Evolutionary conservation across 2,797 vertebrate species (phyloP).

Genomic region (Natrix natrix): DNA sequence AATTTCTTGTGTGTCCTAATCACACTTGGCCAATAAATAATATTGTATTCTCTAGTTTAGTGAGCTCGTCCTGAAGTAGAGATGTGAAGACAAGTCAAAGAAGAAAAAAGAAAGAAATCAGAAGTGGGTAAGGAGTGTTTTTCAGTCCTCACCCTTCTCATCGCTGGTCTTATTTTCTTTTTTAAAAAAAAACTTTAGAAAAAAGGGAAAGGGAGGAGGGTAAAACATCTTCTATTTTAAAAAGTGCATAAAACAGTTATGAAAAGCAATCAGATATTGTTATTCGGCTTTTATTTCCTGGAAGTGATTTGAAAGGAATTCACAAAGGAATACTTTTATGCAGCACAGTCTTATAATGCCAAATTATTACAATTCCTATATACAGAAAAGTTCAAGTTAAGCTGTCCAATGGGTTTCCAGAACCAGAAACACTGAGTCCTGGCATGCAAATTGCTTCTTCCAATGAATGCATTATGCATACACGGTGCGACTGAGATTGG

Average conservation of each 20-base stretch:
- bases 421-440: background rate
- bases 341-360: background rate
- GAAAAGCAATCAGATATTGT: background rate
- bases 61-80: background rate
- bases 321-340: background rate
- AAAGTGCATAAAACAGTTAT: background rate
- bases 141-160: background rate
- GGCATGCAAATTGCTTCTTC: background rate
- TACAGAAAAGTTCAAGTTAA: background rate
- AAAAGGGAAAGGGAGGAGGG: background rate
- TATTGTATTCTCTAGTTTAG: background rate
- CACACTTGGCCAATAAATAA: too few relatives aligned
- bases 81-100: background rate
- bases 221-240: background rate
- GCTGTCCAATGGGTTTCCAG: background rate
- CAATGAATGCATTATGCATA: background rate
- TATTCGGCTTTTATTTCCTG: background rate
- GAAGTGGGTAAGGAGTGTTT: background rate
- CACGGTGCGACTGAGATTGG: too few relatives aligned
- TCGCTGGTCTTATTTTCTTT: background rate
- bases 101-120: background rate
- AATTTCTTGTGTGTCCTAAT: too few relatives aligned
- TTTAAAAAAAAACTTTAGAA: background rate
- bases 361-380: background rate
- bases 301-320: background rate